phyloP scores from a whole-genome alignment of 2,113 vertebrate genomes.

The Mesocricetus auratus region DNA sequence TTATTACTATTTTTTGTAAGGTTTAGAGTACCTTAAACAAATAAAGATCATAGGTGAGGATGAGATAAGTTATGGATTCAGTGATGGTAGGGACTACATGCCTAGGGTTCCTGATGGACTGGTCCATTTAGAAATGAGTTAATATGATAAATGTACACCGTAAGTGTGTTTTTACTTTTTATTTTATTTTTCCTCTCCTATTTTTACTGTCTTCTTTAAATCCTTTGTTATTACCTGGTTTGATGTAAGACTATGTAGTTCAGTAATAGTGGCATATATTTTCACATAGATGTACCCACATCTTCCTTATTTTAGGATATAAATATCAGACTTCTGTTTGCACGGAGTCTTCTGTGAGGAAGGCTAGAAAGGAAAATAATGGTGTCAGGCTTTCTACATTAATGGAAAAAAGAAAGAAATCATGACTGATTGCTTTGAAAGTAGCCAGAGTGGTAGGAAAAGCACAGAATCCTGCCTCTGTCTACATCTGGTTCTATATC shows the following conservation, averaged over 20 bases:
- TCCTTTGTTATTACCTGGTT: background rate
- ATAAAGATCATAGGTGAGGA: background rate
- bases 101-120: background rate
- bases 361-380: background rate
- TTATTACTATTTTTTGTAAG: background rate
- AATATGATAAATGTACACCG: background rate
- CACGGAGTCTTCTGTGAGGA: background rate
- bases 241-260: background rate
- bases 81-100: background rate
- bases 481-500: background rate
- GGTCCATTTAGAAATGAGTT: background rate
- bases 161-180: background rate
- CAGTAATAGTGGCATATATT: background rate
- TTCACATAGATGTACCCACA: background rate
- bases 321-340: background rate
- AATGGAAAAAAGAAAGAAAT: background rate
- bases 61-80: background rate
- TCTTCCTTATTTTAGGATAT: background rate
- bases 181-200: background rate
- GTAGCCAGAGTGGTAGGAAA: background rate
- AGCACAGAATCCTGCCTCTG: background rate
- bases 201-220: conserved; percentile 22
- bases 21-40: background rate
- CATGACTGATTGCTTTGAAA: background rate
- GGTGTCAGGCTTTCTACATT: background rate